Percentiles rank a stretch among this genome's conserved stretches.
phyloP scores from a whole-genome alignment of 2,797 vertebrate species.

The Hylomyscus alleni region DNA sequence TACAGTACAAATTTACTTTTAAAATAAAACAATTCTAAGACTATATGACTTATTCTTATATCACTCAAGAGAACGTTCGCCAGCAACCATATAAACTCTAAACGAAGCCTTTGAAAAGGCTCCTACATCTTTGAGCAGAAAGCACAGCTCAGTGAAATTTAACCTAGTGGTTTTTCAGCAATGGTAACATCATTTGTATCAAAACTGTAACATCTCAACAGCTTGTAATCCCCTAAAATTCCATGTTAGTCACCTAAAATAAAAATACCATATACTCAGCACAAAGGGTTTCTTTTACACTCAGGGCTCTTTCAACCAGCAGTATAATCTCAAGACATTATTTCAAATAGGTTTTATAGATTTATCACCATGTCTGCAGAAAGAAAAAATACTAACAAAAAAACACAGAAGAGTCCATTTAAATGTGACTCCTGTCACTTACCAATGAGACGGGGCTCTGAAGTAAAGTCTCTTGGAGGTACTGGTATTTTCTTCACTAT shows the following conservation, averaged over 20 bases:
- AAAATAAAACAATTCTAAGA: conserved; percentile 59
- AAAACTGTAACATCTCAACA: conserved; percentile 38
- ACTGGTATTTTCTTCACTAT: conserved; percentile 99
- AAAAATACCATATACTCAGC: background rate
- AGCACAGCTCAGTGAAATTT: conserved; percentile 4
- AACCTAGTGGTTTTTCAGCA: conserved; percentile 21
- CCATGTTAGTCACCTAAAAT: background rate
- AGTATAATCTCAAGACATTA: conserved; percentile 18
- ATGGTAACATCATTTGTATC: conserved; percentile 30
- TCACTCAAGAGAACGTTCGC: conserved; percentile 10
- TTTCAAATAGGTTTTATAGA: conserved; percentile 26
- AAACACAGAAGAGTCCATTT: conserved; percentile 43
- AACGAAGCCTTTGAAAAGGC: conserved; percentile 35
- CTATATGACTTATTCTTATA: background rate
- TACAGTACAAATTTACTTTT: conserved; percentile 56
- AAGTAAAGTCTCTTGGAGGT: conserved; percentile 97
- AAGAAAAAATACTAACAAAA: conserved; percentile 50
- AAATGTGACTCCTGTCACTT: conserved; percentile 74
- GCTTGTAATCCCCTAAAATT: background rate
- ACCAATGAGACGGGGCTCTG: conserved; percentile 98
- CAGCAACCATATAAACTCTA: background rate
- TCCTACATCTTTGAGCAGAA: background rate
- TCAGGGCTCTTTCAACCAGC: conserved; percentile 10
- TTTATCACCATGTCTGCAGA: conserved; percentile 54
- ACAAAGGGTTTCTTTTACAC: conserved; percentile 28